Conservation (phyloP, 1,140 invertebrate species). For the Halyomorpha halys region DNA sequence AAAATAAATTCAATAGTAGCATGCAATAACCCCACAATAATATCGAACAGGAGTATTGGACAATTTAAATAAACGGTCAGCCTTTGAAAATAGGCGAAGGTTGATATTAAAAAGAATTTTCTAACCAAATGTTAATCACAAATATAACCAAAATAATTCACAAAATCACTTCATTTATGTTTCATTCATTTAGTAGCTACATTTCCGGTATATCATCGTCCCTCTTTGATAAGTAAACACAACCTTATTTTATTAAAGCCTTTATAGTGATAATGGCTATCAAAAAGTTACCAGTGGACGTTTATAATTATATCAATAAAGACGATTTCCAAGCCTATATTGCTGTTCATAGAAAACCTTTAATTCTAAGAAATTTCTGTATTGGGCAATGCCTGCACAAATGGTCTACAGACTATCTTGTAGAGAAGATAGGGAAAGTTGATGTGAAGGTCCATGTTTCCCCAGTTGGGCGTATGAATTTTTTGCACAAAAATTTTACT, state of each 20-base stretch:
- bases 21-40: too few species aligned
- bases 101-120: too few species aligned
- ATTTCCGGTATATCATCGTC: too few species aligned
- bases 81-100: too few species aligned
- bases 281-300: neutral
- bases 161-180: too few species aligned
- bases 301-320: neutral
- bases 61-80: too few species aligned
- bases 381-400: conserved; percentile 41
- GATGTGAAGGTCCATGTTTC: conserved; percentile 46
- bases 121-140: too few species aligned
- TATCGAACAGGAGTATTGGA: too few species aligned
- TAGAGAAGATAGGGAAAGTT: conserved; percentile 34
- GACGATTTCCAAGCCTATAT: conserved; percentile 8
- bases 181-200: too few species aligned
- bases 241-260: neutral
- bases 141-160: too few species aligned
- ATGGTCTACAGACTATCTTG: conserved; percentile 44
- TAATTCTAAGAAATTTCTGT: conserved; percentile 40
- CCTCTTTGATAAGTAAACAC: too few species aligned
- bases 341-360: conserved; percentile 33
- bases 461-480: conserved; percentile 40
- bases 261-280: conserved; percentile 26
- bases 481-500: conserved; percentile 47
- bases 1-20: too few species aligned